Percentiles rank a stretch among this genome's conserved stretches.
Evolutionary conservation across 2,888 invertebrate species (phyloP).

Genomic region (Smittia aterrima): DNA sequence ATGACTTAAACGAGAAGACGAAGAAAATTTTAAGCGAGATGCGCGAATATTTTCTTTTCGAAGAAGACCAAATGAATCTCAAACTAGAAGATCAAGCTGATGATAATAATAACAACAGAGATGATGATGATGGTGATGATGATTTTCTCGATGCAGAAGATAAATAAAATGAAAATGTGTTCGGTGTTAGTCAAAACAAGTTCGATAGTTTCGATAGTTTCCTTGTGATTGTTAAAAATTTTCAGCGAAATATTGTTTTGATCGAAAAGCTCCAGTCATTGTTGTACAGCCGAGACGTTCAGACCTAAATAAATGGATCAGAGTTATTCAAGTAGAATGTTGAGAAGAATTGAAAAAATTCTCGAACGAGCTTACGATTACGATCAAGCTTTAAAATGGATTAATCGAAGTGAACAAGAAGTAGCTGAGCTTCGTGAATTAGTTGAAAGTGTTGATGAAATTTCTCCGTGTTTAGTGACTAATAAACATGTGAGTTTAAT

Average conservation of each 20-base stretch:
- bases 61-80: constrained; percentile 43
- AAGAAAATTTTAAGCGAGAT: constrained; percentile 41
- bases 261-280: too few relatives aligned
- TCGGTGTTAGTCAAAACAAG: too few relatives aligned
- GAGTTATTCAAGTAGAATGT: too few relatives aligned
- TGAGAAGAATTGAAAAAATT: neutral
- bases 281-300: neutral
- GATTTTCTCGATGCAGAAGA: neutral
- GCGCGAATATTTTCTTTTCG: constrained; percentile 43
- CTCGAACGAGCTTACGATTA: neutral
- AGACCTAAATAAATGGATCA: neutral
- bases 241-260: neutral
- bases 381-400: neutral
- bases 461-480: neutral
- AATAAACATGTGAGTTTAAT: constrained; percentile 16
- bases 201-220: too few relatives aligned
- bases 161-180: neutral
- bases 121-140: neutral
- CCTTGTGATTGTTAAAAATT: neutral
- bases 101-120: neutral
- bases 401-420: neutral
- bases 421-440: neutral
- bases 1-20: constrained; percentile 43
- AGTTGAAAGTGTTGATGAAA: neutral
- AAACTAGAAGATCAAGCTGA: neutral